These are phyloP conservation scores for Salvelinus fontinalis DNA, from an alignment of 2,113 vertebrate species.

Conservation along the genomic window DNA sequence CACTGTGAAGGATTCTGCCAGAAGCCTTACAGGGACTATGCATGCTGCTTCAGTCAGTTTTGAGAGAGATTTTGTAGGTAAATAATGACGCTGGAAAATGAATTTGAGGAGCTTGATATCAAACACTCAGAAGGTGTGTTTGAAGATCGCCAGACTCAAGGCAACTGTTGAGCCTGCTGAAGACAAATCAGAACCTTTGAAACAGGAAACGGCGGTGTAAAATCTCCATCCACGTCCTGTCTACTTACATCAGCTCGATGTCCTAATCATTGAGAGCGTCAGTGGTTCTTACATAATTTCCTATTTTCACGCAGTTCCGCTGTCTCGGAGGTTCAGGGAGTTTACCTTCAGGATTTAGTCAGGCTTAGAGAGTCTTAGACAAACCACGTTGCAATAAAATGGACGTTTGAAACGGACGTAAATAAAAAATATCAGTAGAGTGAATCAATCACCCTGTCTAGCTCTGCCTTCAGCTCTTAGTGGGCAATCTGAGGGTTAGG, in stretches of 20 bases:
- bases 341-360: too few relatives aligned
- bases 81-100: slow-evolving; percentile 13
- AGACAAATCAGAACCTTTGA: slow-evolving; percentile 28
- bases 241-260: too few relatives aligned
- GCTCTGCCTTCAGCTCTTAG: slow-evolving; percentile 19
- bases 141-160: slow-evolving; percentile 19
- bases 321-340: neutral
- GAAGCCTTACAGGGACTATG: slow-evolving; percentile 22
- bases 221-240: slow-evolving; percentile 13
- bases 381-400: neutral
- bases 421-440: slow-evolving; percentile 10
- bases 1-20: slow-evolving; percentile 36
- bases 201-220: slow-evolving; percentile 20
- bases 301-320: slow-evolving; percentile 31
- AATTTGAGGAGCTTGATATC: slow-evolving; percentile 31
- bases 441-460: slow-evolving; percentile 38
- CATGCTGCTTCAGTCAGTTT: slow-evolving; percentile 1
- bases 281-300: slow-evolving; percentile 13
- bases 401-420: neutral
- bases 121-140: slow-evolving; percentile 26
- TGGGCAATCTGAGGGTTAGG: neutral
- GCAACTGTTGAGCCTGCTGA: slow-evolving; percentile 21
- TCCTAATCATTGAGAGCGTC: slow-evolving; percentile 34
- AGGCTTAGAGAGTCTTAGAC: too few relatives aligned
- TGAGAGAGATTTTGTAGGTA: slow-evolving; percentile 42